Percentiles rank a stretch among this genome's conserved stretches.
Evolutionary conservation across 2,113 vertebrate species (phyloP).

Genomic region (Dromaius novaehollandiae): DNA sequence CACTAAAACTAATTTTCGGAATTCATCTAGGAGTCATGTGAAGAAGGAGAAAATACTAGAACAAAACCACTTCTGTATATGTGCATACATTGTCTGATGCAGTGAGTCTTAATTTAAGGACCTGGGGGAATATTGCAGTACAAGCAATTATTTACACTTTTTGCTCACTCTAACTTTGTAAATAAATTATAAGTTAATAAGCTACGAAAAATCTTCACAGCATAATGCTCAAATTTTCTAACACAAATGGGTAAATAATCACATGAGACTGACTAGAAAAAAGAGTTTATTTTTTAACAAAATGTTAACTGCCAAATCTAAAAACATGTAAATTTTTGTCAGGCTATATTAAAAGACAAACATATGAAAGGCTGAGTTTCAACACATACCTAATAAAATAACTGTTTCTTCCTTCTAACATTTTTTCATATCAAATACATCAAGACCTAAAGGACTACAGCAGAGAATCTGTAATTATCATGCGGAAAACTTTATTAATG

Average conservation of each 20-base stretch:
- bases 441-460: background rate
- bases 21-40: background rate
- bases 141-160: background rate
- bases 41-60: background rate
- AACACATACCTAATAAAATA: conserved; percentile 29
- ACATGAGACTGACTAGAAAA: background rate
- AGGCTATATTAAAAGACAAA: conserved; percentile 54
- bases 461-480: background rate
- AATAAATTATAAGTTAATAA: background rate
- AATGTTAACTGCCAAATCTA: conserved; percentile 63
- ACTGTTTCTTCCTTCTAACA: background rate
- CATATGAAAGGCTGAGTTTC: background rate
- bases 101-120: background rate
- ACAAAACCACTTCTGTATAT: background rate
- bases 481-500: background rate
- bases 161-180: background rate
- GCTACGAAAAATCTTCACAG: background rate
- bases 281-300: conserved; percentile 66
- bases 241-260: background rate
- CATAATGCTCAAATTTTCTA: background rate
- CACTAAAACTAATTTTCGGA: background rate
- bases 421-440: background rate
- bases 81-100: background rate
- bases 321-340: conserved; percentile 45
- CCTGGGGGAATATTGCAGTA: background rate